Base-by-base conservation (phyloP, 2,113 vertebrate species). In the Odocoileus virginianus region DNA sequence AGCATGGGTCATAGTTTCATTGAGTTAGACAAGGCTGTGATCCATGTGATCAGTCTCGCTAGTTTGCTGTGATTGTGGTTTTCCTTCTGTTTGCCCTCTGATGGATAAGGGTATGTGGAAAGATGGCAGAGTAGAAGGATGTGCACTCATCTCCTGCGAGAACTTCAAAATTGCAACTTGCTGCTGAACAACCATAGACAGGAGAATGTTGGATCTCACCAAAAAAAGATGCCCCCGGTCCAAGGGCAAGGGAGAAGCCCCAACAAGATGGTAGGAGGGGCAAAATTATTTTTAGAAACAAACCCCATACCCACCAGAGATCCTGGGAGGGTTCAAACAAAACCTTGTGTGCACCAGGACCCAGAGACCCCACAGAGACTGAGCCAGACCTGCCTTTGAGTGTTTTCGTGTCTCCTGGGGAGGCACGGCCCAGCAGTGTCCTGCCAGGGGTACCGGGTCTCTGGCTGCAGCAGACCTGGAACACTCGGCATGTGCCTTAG, bases 401-500 rank as follows among this genome's bases (percentile, higher is more conserved):
- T 71, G 64, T 36, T 36, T 71, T 71, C 64, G 5, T 36, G 64
- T 71, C 64, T 71, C n/a, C 17, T 23, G 17, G 64, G 64, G n/a
- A 23, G 64, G 64, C 64, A 71, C 9, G 11, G 64, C 17, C 36
- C 64, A 36, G n/a, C 17, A 36, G 64, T 71, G 64, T 71, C 17
- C 4, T 71, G 64, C n/a, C 64, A 71, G 2, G n/a, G 64, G n/a
- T 12, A 36, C n/a, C 21, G 9, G 17, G 64, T 71, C 64, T 71
- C 64, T 11, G 64, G n/a, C 64, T 36, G 19, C 9, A 21, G 19
- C n/a, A 36, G n/a, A 36, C 19, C 17, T 71, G n/a, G n/a, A 9
- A 71, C n/a, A 71, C 1, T 36, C 17, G 0, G n/a, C n/a, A 23
- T 2, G 4, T 36, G 64, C 17, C n/a, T 71, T 71, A 21, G n/a